Percentiles rank a stretch among this genome's conserved stretches.
Evolutionary conservation across 1,140 invertebrate species (phyloP).

Genomic region (Saccostrea echinata): DNA sequence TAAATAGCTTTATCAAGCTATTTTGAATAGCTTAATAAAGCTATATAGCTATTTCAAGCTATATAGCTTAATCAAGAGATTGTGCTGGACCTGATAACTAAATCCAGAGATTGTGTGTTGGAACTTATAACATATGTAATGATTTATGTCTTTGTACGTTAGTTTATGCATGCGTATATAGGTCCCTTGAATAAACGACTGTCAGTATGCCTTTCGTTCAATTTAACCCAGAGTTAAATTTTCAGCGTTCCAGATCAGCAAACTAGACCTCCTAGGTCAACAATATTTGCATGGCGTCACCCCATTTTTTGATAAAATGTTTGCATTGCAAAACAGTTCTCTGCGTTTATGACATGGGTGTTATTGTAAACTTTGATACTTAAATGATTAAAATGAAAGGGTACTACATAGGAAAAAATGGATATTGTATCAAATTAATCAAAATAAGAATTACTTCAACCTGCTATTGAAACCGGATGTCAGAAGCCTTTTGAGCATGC

Average conservation of each 20-base stretch:
- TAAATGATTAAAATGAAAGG: neutral
- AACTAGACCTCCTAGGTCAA: neutral
- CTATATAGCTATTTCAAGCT: no score
- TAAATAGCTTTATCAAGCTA: no score
- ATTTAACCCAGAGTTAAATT: no score
- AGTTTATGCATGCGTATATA: no score
- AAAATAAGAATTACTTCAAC: conserved; percentile 23
- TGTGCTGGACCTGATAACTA: no score
- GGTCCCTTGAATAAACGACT: no score
- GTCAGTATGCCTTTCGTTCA: no score
- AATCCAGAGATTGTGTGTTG: no score
- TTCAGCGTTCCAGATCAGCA: neutral
- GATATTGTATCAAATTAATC: neutral
- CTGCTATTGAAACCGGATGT: conserved; percentile 38
- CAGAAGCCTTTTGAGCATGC: neutral
- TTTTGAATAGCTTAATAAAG: no score
- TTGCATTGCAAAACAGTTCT: neutral
- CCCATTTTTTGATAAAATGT: neutral
- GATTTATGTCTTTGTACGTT: no score
- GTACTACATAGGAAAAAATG: neutral
- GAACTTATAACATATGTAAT: no score
- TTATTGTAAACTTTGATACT: neutral
- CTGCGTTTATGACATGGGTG: neutral
- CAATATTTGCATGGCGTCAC: conserved; percentile 26
- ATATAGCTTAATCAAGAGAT: no score